Conservation (phyloP, 2,797 vertebrate species). For the Alectoris magna region DNA sequence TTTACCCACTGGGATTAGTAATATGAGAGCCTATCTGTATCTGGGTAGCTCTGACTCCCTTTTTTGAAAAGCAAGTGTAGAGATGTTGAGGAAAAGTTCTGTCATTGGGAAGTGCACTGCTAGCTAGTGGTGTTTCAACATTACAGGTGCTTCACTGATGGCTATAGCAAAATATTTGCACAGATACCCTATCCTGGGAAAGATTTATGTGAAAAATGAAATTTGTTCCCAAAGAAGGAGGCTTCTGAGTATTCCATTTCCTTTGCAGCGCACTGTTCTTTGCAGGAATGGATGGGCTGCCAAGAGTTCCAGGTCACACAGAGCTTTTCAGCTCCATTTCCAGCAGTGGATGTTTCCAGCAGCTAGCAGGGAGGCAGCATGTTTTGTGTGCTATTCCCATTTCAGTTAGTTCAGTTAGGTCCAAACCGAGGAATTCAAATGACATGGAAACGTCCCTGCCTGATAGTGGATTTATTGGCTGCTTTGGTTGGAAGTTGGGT, state of each 20-base stretch:
- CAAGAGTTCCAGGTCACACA: background rate
- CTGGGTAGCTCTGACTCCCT: background rate
- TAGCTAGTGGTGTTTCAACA: background rate
- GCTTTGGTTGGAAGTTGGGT: background rate
- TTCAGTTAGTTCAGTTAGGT: slow-evolving; percentile 6
- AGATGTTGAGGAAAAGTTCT: background rate
- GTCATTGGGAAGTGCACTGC: background rate
- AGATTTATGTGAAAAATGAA: background rate
- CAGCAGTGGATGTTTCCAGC: background rate
- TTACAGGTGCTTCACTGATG: background rate
- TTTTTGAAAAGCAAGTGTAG: background rate
- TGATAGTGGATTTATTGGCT: background rate
- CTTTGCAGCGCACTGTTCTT: background rate
- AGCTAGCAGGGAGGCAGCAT: background rate
- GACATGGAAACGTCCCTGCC: background rate
- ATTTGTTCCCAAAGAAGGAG: background rate
- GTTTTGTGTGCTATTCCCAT: background rate
- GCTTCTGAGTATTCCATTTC: background rate
- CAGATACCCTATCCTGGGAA: background rate
- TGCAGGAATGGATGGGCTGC: background rate
- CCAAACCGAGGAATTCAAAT: background rate
- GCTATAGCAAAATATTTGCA: background rate
- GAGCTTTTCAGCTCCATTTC: background rate
- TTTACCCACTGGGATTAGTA: background rate
- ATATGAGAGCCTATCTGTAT: background rate